These are phyloP conservation scores for Orthonychiurus folsomi DNA, from an alignment of 2,888 invertebrate genomes.

Conservation along the genomic window DNA sequence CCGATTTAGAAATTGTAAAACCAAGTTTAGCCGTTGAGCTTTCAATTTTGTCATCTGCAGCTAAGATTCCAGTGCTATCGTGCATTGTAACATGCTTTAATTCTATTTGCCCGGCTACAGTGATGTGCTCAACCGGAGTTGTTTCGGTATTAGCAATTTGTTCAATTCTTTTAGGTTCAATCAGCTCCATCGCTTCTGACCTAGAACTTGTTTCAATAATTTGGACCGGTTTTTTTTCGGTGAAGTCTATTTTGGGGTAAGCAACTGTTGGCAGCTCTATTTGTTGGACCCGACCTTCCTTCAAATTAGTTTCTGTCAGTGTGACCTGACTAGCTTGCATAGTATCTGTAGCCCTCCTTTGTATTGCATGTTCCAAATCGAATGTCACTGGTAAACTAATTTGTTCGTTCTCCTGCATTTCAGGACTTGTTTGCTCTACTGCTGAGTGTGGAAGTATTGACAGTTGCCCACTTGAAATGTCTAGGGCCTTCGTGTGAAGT, in stretches of 20 bases:
- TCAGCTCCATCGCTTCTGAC: too few relatives aligned
- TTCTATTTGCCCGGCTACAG: too few relatives aligned
- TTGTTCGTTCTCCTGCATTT: conserved; percentile 10
- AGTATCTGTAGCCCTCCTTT: background rate
- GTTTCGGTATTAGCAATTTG: too few relatives aligned
- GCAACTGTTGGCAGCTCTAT: background rate
- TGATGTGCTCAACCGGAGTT: too few relatives aligned
- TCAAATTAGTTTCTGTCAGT: background rate
- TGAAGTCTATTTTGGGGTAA: background rate
- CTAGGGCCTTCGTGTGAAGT: conserved; percentile 9
- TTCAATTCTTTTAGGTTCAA: too few relatives aligned
- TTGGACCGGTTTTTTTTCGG: background rate
- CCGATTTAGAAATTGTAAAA: too few relatives aligned
- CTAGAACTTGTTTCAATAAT: too few relatives aligned
- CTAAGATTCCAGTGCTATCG: too few relatives aligned
- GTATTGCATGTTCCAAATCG: background rate
- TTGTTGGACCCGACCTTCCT: background rate
- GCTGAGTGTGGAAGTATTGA: background rate
- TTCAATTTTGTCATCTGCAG: too few relatives aligned
- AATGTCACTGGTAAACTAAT: background rate
- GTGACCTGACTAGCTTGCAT: background rate
- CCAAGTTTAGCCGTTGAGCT: too few relatives aligned
- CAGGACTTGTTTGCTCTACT: background rate
- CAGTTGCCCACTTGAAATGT: background rate
- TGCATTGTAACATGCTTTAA: too few relatives aligned